Evolutionary conservation across 1,140 invertebrate genomes (phyloP), one percentile per base, ranked within the genome.

Genomic region (Drosophila sucinea): DNA sequence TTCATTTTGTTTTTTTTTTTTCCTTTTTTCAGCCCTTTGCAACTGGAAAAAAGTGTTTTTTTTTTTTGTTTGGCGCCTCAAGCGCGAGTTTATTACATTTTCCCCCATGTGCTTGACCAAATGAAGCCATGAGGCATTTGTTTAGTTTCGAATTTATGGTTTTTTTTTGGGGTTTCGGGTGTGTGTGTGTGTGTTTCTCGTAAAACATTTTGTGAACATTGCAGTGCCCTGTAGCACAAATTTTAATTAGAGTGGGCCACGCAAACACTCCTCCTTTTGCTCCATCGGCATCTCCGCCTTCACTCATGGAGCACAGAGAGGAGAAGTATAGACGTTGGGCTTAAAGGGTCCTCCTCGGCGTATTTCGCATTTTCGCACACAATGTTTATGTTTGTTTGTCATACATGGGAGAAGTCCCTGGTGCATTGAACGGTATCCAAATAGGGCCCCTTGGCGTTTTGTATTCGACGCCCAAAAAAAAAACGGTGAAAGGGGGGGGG

Each of bases 361-460:
- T 51, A 51, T 51, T 51, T 79, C 84, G 89, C 80, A 62, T 57
- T 77, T 84, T 77, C 80, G 74, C 68, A 87, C 83, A 86, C 83
- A 86, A 77, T 86, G 83, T 86, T 84, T 83, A 89, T 86, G 83
- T 89, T 83, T 86, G 83, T 83, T 86, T 86, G 83, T 86, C 83
- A 86, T 86, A 86, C 83, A 86, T 89, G 79, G 17, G 10, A 77
- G 33, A 58, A 77, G 80, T 86, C 84, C 73, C 83, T 58, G 73
- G 83, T 79, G 83, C 83, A 86, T 86, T 83, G 83, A 89, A 89
- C 84, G 80, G 70, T 86, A 86, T 77, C 83, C 84, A 86, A 86
- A 86, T 86, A 73, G 73, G 80, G 60, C 84, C 83, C 69, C 67
- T 58, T 58, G 77, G 83, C 83, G 80, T 71, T 84, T 89, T 80